phyloP scores from a whole-genome alignment of 92 coral and sea anemone species.

The Umimayanthus kanabou region DNA sequence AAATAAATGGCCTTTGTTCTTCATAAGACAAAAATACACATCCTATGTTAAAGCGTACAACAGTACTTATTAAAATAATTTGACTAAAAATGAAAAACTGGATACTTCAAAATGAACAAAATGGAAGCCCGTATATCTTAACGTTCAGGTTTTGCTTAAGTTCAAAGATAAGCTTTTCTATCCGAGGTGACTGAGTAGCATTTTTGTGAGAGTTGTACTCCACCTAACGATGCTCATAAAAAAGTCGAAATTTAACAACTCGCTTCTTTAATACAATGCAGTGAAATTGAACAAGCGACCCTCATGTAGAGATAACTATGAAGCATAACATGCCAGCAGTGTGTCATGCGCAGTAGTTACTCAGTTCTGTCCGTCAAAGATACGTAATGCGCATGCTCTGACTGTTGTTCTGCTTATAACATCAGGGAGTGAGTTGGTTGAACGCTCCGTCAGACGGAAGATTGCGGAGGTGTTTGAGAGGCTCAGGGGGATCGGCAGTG shows the following conservation, averaged over 20 bases:
- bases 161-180: no score
- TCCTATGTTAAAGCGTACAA: no score
- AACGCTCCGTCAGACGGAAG: slow-evolving; percentile 64
- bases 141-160: not conserved
- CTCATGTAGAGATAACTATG: no score
- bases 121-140: no score
- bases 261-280: no score
- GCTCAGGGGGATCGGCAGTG: slow-evolving; percentile 70
- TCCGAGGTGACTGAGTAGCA: not conserved
- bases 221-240: not conserved
- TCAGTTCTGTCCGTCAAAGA: not conserved
- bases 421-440: slow-evolving; percentile 24
- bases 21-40: no score
- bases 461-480: slow-evolving; percentile 87
- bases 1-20: no score
- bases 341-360: no score
- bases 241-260: no score
- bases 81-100: not conserved
- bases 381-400: not conserved
- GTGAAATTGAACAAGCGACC: no score
- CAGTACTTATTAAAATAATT: no score
- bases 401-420: not conserved
- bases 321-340: no score
- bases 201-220: not conserved
- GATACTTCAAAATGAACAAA: not conserved